Evolutionary conservation across 2,113 vertebrate species (phyloP), one percentile per base, ranked within the genome.

Genomic region (Pluvianellus socialis): DNA sequence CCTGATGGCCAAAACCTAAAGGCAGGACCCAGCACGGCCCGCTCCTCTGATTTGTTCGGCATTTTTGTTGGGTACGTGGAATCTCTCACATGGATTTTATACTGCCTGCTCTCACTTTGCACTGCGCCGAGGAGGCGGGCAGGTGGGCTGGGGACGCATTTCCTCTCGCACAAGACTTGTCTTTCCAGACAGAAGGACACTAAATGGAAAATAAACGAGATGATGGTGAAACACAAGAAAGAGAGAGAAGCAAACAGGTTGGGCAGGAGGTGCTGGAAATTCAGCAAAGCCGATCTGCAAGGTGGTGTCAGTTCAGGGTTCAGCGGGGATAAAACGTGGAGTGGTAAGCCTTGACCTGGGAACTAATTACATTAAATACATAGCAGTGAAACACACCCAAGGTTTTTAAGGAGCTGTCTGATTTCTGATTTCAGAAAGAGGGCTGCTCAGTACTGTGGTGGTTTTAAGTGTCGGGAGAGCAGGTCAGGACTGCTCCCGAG

Each of bases 251-350:
- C 24, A 91, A 91, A 79, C 79, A 79, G 49, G 91, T 49, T 82
- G 65, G 47, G 42, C 91, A 85, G 73, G 91, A 92, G 80, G 52
- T n/a, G 76, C 93, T 50, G 44, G 91, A 81, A 94, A 84, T 84
- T 79, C 91, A 71, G 50, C 72, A 92, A 66, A 90, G 76, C 49
- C 0, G 2, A 83, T 76, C 42, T 66, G 72, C 55, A 67, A 88
- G 82, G 62, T 80, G 72, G 28, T 83, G 70, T 67, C 79, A 81
- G 63, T 38, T 86, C 50, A 40, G 67, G 38, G 85, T 79, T 92
- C 82, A 88, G 23, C 1, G 1, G 5, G 44, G 79, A 63, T 94
- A 58, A 95, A 83, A 35, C 1, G 1, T 10, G 33, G 63, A 62
- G 42, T 7, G 26, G 62, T 70, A 80, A 95, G 55, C 72, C 86